These are phyloP conservation scores for Mareca penelope DNA, from an alignment of 2,797 vertebrate genomes.

Conservation along the genomic window DNA sequence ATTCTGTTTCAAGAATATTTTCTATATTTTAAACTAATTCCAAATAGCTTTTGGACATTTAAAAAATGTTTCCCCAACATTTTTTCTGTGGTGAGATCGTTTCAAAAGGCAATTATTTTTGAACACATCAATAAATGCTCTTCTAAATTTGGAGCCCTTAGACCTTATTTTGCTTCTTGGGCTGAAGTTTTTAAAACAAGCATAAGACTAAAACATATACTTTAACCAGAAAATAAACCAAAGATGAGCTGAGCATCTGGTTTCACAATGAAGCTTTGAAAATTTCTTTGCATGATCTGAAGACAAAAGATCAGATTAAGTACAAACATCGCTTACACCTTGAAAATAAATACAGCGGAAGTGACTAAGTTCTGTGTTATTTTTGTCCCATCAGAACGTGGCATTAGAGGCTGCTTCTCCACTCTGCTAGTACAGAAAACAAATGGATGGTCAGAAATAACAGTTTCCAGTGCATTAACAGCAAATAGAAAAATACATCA, in stretches of 20 bases:
- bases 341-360: background rate
- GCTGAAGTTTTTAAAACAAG: background rate
- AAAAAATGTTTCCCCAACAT: background rate
- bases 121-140: background rate
- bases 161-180: background rate
- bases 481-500: constrained; percentile 17
- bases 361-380: background rate
- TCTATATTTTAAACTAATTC: background rate
- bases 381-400: background rate
- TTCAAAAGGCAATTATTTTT: background rate
- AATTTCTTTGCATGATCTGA: background rate
- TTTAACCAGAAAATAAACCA: background rate
- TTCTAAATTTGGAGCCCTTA: background rate
- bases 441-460: background rate
- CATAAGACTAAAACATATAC: background rate
- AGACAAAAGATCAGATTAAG: background rate
- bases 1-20: background rate
- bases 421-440: background rate
- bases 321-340: background rate
- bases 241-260: background rate
- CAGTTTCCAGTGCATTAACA: constrained; percentile 4
- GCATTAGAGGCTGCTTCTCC: background rate
- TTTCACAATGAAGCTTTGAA: background rate
- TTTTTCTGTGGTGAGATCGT: background rate
- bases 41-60: background rate